phyloP scores from a whole-genome alignment of 2,797 vertebrate species.

The Melanotaenia pygmaea region DNA sequence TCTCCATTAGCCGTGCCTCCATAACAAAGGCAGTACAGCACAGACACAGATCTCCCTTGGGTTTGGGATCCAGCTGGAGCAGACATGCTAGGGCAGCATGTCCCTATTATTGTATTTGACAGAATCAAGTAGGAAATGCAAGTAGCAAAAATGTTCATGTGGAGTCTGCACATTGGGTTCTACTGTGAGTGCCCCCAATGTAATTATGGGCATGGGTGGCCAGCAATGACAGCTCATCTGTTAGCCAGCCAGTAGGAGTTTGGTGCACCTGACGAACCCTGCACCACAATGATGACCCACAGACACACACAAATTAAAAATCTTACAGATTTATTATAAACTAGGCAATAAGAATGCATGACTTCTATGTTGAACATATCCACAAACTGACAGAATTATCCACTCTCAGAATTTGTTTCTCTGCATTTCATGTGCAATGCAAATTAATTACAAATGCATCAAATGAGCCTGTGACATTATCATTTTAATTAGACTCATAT shows the following conservation, averaged over 20 bases:
- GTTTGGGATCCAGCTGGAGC: slow-evolving; percentile 73
- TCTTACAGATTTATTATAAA: slow-evolving; percentile 50
- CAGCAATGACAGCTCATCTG: slow-evolving; percentile 86
- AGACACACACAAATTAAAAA: slow-evolving; percentile 69
- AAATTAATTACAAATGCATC: slow-evolving; percentile 52
- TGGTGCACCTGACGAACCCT: slow-evolving; percentile 74
- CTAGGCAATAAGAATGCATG: slow-evolving; percentile 30
- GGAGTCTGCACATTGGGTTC: slow-evolving; percentile 64
- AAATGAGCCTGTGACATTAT: slow-evolving; percentile 53
- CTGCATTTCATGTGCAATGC: slow-evolving; percentile 42
- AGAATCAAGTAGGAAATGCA: slow-evolving; percentile 79
- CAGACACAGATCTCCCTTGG: slow-evolving; percentile 62
- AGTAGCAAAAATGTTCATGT: slow-evolving; percentile 68
- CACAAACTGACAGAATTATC: slow-evolving; percentile 28
- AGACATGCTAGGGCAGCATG: slow-evolving; percentile 73
- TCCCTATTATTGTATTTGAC: slow-evolving; percentile 82
- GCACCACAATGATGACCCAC: slow-evolving; percentile 63
- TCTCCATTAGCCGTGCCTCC: slow-evolving; percentile 39
- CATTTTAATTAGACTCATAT: slow-evolving; percentile 68
- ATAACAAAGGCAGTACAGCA: slow-evolving; percentile 58
- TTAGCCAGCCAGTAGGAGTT: slow-evolving; percentile 77
- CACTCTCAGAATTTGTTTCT: slow-evolving; percentile 44
- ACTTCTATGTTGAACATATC: slow-evolving; percentile 36
- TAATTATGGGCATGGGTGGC: slow-evolving; percentile 86
- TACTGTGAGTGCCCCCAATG: slow-evolving; percentile 76